Evolutionary conservation across 35 echinoderm and acorn worm species (phyloP), one percentile per base, ranked within the genome.

Genomic region (Chiridota heheva): DNA sequence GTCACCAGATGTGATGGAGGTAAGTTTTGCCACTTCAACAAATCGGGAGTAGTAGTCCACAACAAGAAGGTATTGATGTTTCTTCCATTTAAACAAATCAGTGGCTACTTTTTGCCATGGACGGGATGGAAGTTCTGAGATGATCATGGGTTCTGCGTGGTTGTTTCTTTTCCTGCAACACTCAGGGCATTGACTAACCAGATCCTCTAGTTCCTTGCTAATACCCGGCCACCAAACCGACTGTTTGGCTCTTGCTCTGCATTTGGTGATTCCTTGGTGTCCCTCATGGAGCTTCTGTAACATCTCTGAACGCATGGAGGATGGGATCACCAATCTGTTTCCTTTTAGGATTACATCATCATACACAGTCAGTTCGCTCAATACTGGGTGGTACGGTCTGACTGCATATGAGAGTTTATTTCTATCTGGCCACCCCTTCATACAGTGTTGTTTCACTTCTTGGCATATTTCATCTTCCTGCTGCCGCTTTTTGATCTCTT

Each of bases 171-270:
- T 27, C 41, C 35, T 84, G 18, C 4, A n/a, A 34, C 67, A 73
- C 2, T 24, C 2, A 5, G 45, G 1, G 4, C 82, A 84, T 0
- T 71, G 1, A 10, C 24, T 36, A 5, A 84, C 32, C 20, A 84
- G 4, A 6, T 59, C 38, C 7, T 60, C 7, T 4, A 84, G 10
- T 24, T 56, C 7, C 24, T 35, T 16, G 73, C 67, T 59, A n/a
- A 73, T 3, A 2, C 69, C 47, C 40, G 82, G 82, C 82, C 82
- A 84, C 64, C 66, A 84, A n/a, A 72, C 18, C 12, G 66, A 57
- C 24, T 58, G 5, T 61, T 57, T 58, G 20, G 82, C 69, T 20
- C 82, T 60, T 2, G 45, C 33, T 7, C 66, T 16, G 15, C 66
- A 84, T 58, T 73, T 84, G 2, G 27, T 1, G 10, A 84, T 84